Evolutionary conservation across 2,113 vertebrate species (phyloP).

Genomic region (Barbus barbus): DNA sequence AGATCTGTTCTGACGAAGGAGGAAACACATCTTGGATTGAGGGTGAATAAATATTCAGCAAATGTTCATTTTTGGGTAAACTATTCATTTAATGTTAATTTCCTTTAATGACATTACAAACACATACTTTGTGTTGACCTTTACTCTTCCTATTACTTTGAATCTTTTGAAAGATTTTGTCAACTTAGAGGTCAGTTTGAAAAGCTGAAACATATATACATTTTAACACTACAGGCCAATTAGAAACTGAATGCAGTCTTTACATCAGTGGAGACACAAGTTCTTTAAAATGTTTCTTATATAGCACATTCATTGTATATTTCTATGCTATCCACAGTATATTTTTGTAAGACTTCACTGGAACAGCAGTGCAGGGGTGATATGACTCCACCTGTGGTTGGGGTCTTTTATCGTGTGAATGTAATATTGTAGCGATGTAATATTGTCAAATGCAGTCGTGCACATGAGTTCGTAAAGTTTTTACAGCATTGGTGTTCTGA

Average conservation of each 20-base stretch:
- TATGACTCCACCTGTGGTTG: background rate
- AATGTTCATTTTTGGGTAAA: no score
- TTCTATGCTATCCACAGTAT: slow-evolving; percentile 7
- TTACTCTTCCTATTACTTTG: background rate
- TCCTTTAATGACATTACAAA: background rate
- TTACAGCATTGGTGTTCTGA: background rate
- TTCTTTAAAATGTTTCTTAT: background rate
- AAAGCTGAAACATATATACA: background rate
- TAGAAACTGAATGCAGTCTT: background rate
- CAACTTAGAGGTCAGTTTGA: background rate
- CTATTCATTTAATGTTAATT: no score
- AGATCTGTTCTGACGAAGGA: no score
- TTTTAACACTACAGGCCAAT: background rate
- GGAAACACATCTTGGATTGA: no score
- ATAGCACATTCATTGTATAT: background rate
- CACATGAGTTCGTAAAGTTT: background rate
- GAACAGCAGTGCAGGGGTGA: background rate
- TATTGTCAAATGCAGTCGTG: background rate
- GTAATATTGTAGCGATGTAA: background rate
- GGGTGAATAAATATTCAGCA: no score
- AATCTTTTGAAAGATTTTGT: slow-evolving; percentile 6
- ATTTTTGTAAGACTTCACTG: slow-evolving; percentile 29
- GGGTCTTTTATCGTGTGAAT: background rate
- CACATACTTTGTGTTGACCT: background rate
- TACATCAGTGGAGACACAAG: background rate